These are phyloP conservation scores for Pangasius mekongensis DNA, from an alignment of 2,797 vertebrate genomes.

Conservation along the genomic window DNA sequence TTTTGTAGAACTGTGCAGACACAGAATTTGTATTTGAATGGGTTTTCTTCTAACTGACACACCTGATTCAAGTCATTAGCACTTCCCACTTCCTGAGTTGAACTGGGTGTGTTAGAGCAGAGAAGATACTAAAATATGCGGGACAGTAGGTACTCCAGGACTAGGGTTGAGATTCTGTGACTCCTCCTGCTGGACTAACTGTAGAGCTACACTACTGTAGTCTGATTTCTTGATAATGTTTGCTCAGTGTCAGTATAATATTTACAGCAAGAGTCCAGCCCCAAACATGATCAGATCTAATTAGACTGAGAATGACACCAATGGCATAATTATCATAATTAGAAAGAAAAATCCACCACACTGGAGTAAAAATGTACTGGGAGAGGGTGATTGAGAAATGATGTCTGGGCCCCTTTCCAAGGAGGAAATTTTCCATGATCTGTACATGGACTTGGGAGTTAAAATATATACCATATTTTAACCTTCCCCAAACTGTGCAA, in stretches of 20 bases:
- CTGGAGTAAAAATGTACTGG: too few relatives aligned
- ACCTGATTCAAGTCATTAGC: background rate
- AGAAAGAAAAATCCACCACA: background rate
- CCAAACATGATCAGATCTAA: background rate
- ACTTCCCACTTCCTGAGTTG: background rate
- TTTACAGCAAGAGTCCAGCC: background rate
- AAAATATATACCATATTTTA: too few relatives aligned
- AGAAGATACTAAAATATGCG: background rate
- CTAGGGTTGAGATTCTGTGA: background rate
- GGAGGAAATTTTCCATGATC: too few relatives aligned
- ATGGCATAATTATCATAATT: background rate
- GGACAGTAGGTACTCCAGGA: background rate
- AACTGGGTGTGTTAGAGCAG: background rate
- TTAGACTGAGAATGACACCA: background rate
- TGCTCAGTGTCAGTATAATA: background rate
- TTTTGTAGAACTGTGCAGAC: too few relatives aligned
- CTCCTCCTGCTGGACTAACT: conserved; percentile 26
- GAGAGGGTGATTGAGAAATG: too few relatives aligned
- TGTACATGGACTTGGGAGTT: too few relatives aligned
- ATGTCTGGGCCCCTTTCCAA: too few relatives aligned
- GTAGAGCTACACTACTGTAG: background rate
- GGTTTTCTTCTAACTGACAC: too few relatives aligned
- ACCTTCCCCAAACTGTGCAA: too few relatives aligned
- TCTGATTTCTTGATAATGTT: background rate
- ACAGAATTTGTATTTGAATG: too few relatives aligned